A percentile compares a stretch with the other conserved stretches of the same genome.
phyloP scores from a whole-genome alignment of 2,797 vertebrate genomes.

The Rhinoraja longicauda region DNA sequence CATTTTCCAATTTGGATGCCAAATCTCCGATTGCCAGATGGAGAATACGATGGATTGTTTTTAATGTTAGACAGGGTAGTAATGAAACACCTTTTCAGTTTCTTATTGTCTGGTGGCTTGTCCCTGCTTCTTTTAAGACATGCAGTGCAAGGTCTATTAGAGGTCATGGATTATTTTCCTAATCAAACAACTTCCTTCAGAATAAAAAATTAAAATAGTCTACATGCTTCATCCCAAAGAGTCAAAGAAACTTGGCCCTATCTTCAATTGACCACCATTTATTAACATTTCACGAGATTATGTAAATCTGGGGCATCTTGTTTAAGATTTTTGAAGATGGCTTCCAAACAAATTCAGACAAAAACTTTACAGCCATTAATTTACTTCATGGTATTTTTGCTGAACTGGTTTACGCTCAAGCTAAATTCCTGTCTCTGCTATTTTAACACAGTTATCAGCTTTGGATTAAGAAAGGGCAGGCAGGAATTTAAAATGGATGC shows the following conservation, averaged over 20 bases:
- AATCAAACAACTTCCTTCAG: no score
- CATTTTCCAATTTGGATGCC: not conserved
- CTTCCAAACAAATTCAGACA: not conserved
- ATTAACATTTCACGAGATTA: not conserved
- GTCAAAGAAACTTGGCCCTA: not conserved
- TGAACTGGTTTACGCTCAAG: not conserved
- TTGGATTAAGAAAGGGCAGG: not conserved
- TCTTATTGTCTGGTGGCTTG: not conserved
- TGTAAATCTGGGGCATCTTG: slow-evolving; percentile 1
- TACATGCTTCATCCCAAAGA: not conserved
- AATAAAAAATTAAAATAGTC: not conserved
- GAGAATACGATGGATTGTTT: not conserved
- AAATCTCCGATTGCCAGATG: not conserved
- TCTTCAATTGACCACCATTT: not conserved
- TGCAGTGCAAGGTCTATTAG: not conserved
- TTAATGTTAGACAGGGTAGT: not conserved
- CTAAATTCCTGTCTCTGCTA: not conserved
- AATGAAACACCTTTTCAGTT: not conserved
- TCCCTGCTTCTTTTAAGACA: not conserved
- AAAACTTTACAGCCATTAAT: not conserved
- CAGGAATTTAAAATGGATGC: slow-evolving; percentile 15
- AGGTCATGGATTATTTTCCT: not conserved
- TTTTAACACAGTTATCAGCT: not conserved
- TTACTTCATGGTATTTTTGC: not conserved
- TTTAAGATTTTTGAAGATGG: not conserved